Evolutionary conservation across 2,797 vertebrate species (phyloP).

Genomic region (Graptemys geographica): DNA sequence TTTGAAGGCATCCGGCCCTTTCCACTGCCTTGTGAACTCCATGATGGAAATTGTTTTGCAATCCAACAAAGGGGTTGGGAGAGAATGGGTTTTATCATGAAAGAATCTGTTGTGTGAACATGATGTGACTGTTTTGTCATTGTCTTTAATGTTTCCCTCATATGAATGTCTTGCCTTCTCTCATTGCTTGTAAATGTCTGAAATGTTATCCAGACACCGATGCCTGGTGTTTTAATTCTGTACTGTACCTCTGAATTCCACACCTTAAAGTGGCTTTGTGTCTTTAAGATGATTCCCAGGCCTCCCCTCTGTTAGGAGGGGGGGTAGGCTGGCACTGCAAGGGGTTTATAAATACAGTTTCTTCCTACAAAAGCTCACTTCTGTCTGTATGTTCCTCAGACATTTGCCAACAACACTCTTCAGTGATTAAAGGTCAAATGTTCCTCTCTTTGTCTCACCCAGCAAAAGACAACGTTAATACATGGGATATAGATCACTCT

Average conservation of each 20-base stretch:
- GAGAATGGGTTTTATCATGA: slow-evolving; percentile 2
- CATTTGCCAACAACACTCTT: rapidly evolving
- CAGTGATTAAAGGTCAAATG: background rate
- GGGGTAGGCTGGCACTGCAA: background rate
- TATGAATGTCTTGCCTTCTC: slow-evolving; percentile 16
- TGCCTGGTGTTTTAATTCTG: slow-evolving; percentile 70
- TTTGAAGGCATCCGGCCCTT: background rate
- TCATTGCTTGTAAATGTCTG: slow-evolving; percentile 28
- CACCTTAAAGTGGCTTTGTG: slow-evolving; percentile 68
- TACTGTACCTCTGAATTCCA: slow-evolving; percentile 65
- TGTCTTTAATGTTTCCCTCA: background rate
- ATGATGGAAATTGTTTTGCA: background rate
- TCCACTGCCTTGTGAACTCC: background rate
- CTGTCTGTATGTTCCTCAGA: slow-evolving; percentile 20
- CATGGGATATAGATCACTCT: background rate
- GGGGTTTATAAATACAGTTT: slow-evolving; percentile 67
- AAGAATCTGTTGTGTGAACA: slow-evolving; percentile 39
- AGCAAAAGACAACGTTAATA: rapidly evolving
- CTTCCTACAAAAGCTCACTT: slow-evolving; percentile 39
- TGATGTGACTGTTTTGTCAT: slow-evolving; percentile 25
- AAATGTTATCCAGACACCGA: slow-evolving; percentile 14
- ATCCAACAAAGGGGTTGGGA: background rate
- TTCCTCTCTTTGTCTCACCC: background rate
- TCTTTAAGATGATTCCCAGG: slow-evolving; percentile 69
- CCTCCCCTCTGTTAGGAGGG: slow-evolving; percentile 36